Evolutionary conservation across 2,888 invertebrate species (phyloP), one percentile per base, ranked within the genome.

Genomic region (Thera britannica): DNA sequence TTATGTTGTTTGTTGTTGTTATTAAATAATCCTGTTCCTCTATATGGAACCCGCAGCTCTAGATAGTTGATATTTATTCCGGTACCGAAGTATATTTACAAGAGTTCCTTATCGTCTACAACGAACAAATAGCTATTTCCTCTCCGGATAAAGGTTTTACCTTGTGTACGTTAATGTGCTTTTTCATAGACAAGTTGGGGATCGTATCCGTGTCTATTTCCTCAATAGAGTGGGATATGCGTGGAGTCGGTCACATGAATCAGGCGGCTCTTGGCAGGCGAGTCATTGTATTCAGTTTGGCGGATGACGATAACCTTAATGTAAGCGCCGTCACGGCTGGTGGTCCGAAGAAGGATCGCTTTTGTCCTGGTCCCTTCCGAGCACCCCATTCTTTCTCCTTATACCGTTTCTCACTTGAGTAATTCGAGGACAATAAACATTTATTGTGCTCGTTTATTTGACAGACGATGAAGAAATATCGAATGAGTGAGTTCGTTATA

Each of bases 361-460:
- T 90, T 92, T 92, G 92, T 92, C 90, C 88, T 83, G 84, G 90
- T 89, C 91, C 90, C 89, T 90, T 90, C 90, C 89, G 84, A 80
- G 83, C 88, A 83, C 84, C 80, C 86, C 85, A 90, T 92, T 92
- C 91, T 93, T 93, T 89, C 90, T 88, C 89, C 89, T 89, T 90
- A 90, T 88, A 89, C 89, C 85, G 90, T 92, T 92, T 93, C 90
- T 89, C 92, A 93, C 90, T 92, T 89, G 90, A 92, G 90, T 92
- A 92, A 93, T 93, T 92, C 90, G 88, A 87, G 87, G 89, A 92
- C 91, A 92, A 92, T 93, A 93, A 92, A 93, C 90, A 90, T 92
- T 93, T 92, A 93, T 93, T 90, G 90, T 90, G 83, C 87, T 86
- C 88, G 87, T 90, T 90, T 90, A 89, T 90, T 90, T 90, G 91